Evolutionary conservation across 1,140 invertebrate genomes (phyloP), one percentile per base, ranked within the genome.

Genomic region (Acromyrmex charruanus): DNA sequence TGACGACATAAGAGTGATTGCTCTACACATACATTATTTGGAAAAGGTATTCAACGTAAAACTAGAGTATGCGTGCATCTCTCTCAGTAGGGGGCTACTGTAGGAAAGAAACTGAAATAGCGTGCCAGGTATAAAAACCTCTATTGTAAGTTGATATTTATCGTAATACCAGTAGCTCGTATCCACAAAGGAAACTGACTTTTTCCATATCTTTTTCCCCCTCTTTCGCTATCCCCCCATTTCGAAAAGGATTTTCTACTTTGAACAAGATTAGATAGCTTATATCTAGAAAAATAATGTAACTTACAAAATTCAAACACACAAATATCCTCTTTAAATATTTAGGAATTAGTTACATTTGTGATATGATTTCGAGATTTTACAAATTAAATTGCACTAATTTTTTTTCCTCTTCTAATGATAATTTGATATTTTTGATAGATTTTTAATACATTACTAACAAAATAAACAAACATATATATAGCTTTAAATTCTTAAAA

Each of bases 51-150:
- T 61, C 7, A 21, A 51, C 5, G 21, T 31, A 59, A 28, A 35
- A 49, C 3, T 25, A 55, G n/a, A 72, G 66, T 80, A 71, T 39
- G 53, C 68, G 66, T 35, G 53, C 16, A 39, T 85, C 77, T 72
- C 31, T 58, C 25, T 59, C 66, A 39, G 16, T 59, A 49, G 3
- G 51, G 55, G 63, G 66, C 6, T n/a, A 4, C 28, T 35, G 25
- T 28, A 63, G 75, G 35, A 51, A 80, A 87, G 31, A 39, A 39
- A 53, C 77, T 72, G 85, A 87, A 65, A 75, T 90, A 51, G 84
- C 88, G 84, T 85, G 87, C 75, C 71, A 89, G 68, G 55, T 87
- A 44, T 44, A 89, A 49, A 25, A 87, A 87, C 68, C 66, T 63
- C 80, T 69, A 39, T 39, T 39, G 35, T 39, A 65, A 90, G 66